Evolutionary conservation across 2,888 invertebrate species (phyloP), one percentile per base, ranked within the genome.

Genomic region (Drosophila melanosoma): DNA sequence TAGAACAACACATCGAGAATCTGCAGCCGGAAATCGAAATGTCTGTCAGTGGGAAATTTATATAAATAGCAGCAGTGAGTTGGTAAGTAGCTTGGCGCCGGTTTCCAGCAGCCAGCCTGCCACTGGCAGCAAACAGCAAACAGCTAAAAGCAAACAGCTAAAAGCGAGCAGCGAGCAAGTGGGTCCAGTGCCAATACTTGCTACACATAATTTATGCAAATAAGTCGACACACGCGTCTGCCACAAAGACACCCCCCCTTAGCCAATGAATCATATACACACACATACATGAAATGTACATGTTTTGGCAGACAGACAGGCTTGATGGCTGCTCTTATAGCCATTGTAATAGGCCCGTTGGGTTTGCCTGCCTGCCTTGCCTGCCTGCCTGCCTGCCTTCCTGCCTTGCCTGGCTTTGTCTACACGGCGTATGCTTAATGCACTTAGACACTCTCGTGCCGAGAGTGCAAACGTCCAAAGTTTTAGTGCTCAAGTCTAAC

Each of bases 21-120:
- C 68, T 78, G 78, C 78, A 78, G 60, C 81, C 87, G 85, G 87
- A 85, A 85, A 87, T 87, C 87, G 87, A 85, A 84, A 84, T 81
- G 84, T 84, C 87, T 87, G 87, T 84, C 83, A 84, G 84, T 76
- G 75, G 60, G 58, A 85, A 81, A 83, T 83, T 77, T 81, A 77
- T 75, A 81, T 81, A 79, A 80, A 76, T 68, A 79, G 56, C 65
- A 66, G 64, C 33, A 40, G 35, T 58, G 57, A 52, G 66, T 51
- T 53, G 51, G 63, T 74, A 69, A 76, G 78, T 79, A 76, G 72
- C 75, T 59, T 40, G 74, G 72, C 63, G 59, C 36, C 53, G 45
- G 63, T 54, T 26, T 57, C 26, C 48, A 58, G 26, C 26, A 26
- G 26, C 26, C 42, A 35, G 53, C 56, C 38, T 56, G 56, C 26